Evolutionary conservation across 2,797 vertebrate species (phyloP).

Genomic region (Threskiornis aethiopicus): DNA sequence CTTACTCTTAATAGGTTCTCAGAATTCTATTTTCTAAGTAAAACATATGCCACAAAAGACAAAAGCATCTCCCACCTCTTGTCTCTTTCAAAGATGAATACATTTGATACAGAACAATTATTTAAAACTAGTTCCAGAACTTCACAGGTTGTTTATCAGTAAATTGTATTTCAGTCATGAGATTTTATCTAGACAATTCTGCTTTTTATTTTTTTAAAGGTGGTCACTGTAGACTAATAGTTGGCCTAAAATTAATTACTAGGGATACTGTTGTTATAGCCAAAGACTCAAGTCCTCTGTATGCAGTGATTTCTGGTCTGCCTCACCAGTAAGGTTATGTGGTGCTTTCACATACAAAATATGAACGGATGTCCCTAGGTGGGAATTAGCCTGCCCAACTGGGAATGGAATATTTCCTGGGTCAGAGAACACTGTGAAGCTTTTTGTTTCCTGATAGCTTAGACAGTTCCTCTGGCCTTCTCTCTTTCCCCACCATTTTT

Average conservation of each 20-base stretch:
- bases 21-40: neutral
- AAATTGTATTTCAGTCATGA: neutral
- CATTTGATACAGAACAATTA: neutral
- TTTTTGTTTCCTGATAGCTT: neutral
- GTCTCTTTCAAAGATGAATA: neutral
- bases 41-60: neutral
- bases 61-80: conserved; percentile 27
- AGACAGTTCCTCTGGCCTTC: neutral
- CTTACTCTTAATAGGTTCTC: neutral
- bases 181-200: neutral
- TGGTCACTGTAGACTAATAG: neutral
- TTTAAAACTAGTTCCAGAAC: neutral
- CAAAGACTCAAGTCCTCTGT: neutral
- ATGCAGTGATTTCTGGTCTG: neutral
- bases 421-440: neutral
- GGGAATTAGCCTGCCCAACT: neutral
- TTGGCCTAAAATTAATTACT: neutral
- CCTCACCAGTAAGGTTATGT: neutral
- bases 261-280: neutral
- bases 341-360: neutral
- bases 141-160: neutral
- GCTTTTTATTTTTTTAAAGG: neutral
- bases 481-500: neutral
- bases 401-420: neutral
- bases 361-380: neutral